Percentiles rank a stretch among this genome's conserved stretches.
Conservation (phyloP, 2,113 vertebrate species). For the Cardinalis cardinalis region DNA sequence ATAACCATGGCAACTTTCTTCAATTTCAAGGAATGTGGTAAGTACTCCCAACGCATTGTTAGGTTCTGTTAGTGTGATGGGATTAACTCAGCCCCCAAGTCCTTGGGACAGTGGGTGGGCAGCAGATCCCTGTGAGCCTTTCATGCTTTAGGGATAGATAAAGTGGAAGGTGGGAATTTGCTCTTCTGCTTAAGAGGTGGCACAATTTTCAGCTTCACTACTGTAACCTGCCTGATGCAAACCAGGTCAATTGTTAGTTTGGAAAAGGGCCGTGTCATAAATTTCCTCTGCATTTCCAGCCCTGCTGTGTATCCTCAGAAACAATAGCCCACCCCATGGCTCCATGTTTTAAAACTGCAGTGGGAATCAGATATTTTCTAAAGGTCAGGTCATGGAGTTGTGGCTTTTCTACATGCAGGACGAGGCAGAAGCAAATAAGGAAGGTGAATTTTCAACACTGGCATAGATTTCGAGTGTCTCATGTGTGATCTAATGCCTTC, state of each 20-base stretch:
- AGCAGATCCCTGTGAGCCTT: not conserved
- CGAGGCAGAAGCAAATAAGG: not conserved
- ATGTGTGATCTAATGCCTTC: not conserved
- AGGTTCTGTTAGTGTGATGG: conserved; percentile 18
- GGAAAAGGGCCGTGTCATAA: not conserved
- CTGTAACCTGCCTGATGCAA: not conserved
- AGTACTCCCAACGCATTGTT: conserved; percentile 47
- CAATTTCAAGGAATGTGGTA: conserved; percentile 58
- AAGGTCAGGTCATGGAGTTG: not conserved
- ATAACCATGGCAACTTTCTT: conserved; percentile 68
- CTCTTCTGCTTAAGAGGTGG: not conserved
- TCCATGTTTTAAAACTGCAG: not conserved
- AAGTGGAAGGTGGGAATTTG: not conserved
- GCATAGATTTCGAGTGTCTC: not conserved
- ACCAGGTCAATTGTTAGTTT: not conserved
- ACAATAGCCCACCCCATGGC: not conserved
- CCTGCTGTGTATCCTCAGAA: not conserved
- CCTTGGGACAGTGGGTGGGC: not conserved
- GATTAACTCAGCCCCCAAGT: conserved; percentile 13
- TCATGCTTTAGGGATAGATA: not conserved
- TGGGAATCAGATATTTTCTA: not conserved
- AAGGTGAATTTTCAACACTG: not conserved
- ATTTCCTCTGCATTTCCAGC: not conserved
- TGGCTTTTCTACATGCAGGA: not conserved
- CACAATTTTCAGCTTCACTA: not conserved